Conservation (phyloP, 2,888 invertebrate genomes). For the Mesorhabditis spiculigera region DNA sequence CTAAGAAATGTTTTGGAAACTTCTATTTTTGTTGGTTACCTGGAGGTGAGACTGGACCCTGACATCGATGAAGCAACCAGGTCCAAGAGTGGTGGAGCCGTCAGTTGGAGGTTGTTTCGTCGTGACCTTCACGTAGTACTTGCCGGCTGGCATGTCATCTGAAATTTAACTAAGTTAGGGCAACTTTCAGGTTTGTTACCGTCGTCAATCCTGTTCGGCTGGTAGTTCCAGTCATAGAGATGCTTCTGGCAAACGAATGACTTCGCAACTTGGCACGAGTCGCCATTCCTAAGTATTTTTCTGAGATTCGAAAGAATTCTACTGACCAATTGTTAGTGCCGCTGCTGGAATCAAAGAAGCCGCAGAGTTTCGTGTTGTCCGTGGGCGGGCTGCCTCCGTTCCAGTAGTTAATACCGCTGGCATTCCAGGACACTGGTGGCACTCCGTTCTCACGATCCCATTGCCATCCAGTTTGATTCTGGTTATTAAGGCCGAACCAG, state of each 20-base stretch:
- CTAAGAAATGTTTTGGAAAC: not conserved
- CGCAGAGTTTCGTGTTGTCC: constrained; percentile 28
- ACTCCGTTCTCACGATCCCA: constrained; percentile 29
- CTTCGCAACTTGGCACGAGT: constrained; percentile 23
- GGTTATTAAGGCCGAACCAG: constrained; percentile 33
- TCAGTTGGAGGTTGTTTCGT: constrained; percentile 12
- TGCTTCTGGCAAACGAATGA: constrained; percentile 42
- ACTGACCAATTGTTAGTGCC: constrained; percentile 7
- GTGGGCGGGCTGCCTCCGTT: constrained; percentile 10
- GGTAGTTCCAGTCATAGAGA: constrained; percentile 27
- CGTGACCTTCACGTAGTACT: constrained; percentile 31
- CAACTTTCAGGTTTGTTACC: too few species aligned
- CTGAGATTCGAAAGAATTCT: not conserved
- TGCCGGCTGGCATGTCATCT: constrained; percentile 37
- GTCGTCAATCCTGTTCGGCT: constrained; percentile 27
- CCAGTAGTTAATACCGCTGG: constrained; percentile 18
- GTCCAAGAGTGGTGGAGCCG: not conserved
- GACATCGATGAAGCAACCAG: constrained; percentile 20
- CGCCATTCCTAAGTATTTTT: constrained; percentile 16
- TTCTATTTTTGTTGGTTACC: not conserved
- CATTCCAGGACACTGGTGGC: not conserved
- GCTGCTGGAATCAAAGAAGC: constrained; percentile 22
- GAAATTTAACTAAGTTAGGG: constrained; percentile 11
- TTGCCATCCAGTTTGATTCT: constrained; percentile 17
- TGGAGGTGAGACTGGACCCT: constrained; percentile 41